Percentiles rank a stretch among this genome's conserved stretches.
phyloP scores from a whole-genome alignment of 2,113 vertebrate genomes.

The Trochalopteron elliotii region DNA sequence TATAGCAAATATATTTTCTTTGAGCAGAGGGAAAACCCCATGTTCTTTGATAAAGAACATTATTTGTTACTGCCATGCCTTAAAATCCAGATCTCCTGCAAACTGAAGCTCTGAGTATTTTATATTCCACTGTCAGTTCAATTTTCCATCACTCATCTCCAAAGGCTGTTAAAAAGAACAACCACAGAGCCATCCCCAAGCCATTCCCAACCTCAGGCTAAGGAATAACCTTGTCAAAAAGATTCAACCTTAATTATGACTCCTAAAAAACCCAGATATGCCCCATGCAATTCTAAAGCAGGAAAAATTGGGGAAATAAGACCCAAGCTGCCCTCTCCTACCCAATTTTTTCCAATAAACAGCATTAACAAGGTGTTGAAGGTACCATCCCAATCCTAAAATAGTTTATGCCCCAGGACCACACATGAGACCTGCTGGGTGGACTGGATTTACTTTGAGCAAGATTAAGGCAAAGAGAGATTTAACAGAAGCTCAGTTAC shows the following conservation, averaged over 20 bases:
- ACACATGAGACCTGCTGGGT: neutral
- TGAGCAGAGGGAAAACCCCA: neutral
- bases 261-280: neutral
- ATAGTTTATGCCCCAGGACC: conserved; percentile 23
- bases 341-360: neutral
- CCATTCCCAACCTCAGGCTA: neutral
- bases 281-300: neutral
- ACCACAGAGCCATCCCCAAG: neutral
- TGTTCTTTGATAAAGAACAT: neutral
- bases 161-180: neutral
- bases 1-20: neutral
- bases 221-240: neutral
- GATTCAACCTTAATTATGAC: neutral
- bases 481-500: conserved; percentile 22
- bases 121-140: neutral
- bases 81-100: neutral
- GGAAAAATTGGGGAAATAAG: neutral
- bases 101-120: neutral
- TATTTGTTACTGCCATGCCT: neutral
- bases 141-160: neutral
- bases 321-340: neutral
- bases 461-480: neutral
- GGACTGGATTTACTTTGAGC: neutral
- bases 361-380: neutral
- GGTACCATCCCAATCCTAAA: neutral